Evolutionary conservation across 2,113 vertebrate species (phyloP).

Genomic region (Paralichthys olivaceus): DNA sequence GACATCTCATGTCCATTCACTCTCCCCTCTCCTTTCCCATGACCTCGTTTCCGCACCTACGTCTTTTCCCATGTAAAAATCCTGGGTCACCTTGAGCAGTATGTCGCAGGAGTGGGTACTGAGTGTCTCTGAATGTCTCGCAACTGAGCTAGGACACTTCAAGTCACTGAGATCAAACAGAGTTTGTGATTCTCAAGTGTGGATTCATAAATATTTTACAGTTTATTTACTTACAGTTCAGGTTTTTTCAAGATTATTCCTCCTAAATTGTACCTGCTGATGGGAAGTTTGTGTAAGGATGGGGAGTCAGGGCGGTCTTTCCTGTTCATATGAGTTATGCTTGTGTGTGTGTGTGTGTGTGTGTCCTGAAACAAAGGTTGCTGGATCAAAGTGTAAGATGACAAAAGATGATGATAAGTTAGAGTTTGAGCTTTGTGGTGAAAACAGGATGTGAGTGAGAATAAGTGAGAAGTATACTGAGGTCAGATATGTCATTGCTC

Average conservation of each 20-base stretch:
- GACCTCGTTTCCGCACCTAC: constrained; percentile 55
- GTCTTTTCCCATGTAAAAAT: constrained; percentile 15
- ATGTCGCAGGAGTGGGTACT: not conserved
- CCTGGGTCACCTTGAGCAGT: constrained; percentile 40
- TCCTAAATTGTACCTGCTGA: not conserved
- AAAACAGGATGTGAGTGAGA: not conserved
- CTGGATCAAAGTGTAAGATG: not conserved
- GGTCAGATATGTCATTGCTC: too few relatives aligned
- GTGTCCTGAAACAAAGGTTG: not conserved
- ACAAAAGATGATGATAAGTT: not conserved
- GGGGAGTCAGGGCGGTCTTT: not conserved
- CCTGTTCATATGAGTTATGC: not conserved
- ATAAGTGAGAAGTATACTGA: not conserved
- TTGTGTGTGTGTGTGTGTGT: not conserved
- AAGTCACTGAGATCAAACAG: not conserved
- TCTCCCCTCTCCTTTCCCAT: constrained; percentile 46
- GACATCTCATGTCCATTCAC: constrained; percentile 47
- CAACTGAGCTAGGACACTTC: not conserved
- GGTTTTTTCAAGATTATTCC: not conserved
- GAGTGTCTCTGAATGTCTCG: not conserved
- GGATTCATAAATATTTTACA: constrained; percentile 1
- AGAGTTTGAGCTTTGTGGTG: too few relatives aligned
- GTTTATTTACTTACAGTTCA: not conserved
- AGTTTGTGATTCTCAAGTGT: constrained; percentile 2
- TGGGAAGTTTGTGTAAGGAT: constrained; percentile 14